Percentiles rank a stretch among this genome's conserved stretches.
Evolutionary conservation across 2,113 vertebrate species (phyloP).

Genomic region (Notothenia rossii): DNA sequence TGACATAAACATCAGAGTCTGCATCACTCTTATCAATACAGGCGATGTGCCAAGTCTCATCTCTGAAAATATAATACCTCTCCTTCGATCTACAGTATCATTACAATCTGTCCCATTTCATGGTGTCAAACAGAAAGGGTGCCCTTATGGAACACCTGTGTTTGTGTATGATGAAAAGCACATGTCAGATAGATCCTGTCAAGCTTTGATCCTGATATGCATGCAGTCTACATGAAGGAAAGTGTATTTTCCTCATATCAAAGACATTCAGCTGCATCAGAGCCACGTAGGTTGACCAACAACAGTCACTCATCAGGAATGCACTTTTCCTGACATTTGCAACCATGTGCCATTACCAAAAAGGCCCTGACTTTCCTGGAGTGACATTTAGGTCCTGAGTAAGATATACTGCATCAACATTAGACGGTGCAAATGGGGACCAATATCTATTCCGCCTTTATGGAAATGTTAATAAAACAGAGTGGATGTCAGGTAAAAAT

Average conservation of each 20-base stretch:
- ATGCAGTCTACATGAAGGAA: slow-evolving; percentile 30
- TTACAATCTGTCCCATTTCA: not conserved
- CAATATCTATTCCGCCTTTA: slow-evolving; percentile 58
- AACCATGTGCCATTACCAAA: slow-evolving; percentile 74
- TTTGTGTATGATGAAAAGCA: slow-evolving; percentile 16
- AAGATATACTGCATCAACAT: slow-evolving; percentile 74
- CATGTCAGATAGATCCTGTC: slow-evolving; percentile 1
- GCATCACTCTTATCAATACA: not conserved
- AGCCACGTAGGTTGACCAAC: slow-evolving; percentile 45
- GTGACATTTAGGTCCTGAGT: slow-evolving; percentile 78
- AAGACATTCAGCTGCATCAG: slow-evolving; percentile 43
- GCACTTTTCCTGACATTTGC: slow-evolving; percentile 80
- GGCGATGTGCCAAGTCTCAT: not conserved
- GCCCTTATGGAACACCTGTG: slow-evolving; percentile 5
- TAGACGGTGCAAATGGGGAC: slow-evolving; percentile 61
- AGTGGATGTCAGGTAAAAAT: not conserved
- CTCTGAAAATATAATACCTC: not conserved
- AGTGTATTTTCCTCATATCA: slow-evolving; percentile 48
- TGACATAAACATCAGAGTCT: not conserved
- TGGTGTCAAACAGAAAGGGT: not conserved
- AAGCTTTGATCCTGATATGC: slow-evolving; percentile 46
- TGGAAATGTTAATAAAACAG: slow-evolving; percentile 65
- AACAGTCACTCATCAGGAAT: slow-evolving; percentile 70
- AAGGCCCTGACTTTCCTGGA: slow-evolving; percentile 65
- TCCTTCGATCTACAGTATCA: not conserved